Base-by-base conservation (phyloP, 2,113 vertebrate genomes). In the Bos javanicus region DNA sequence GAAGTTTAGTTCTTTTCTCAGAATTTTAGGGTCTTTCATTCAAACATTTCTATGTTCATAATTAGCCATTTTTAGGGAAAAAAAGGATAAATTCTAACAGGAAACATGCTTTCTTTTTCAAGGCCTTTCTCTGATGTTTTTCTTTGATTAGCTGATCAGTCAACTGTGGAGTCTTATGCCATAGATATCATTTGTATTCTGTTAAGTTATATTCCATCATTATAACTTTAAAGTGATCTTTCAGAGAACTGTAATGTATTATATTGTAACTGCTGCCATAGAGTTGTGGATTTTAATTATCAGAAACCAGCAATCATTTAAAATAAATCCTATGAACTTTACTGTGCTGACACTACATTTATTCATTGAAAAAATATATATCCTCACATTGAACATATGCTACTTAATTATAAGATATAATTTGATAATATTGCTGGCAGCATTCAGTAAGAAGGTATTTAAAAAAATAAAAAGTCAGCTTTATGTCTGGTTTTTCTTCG, bases 131-230 rank as follows among this genome's bases (percentile, higher is more conserved):
- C 95, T 98, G 96, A 98, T 98, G 97, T 95, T 98, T 97, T 98
- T 98, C 74, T 98, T 98, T 98, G 52, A 52, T 98, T 98, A 99
- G 98, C 98, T 99, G 98, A 98, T 99, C 97, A 97, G 98, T 98
- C 98, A 98, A 98, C 99, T 98, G 98, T 98, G 98, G 98, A 98
- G 98, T 99, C 98, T 99, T 99, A 99, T 97, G 98, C 97, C 99
- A 97, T 98, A 98, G 98, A 99, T 98, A 97, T 98, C 81, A 98
- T 97, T 98, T 99, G 98, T 99, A 98, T 98, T 99, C 98, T 98
- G 97, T 97, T 98, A 97, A 97, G 94, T 98, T 98, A 98, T 97
- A 98, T 96, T 97, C 96, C 97, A 98, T 59, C 15, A 21, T 98
- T 97, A 95, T 87, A 97, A 82, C 78, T 97, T 98, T 97, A 95